These are phyloP conservation scores for Pterostichus madidus DNA, from an alignment of 2,888 invertebrate species.

Conservation along the genomic window DNA sequence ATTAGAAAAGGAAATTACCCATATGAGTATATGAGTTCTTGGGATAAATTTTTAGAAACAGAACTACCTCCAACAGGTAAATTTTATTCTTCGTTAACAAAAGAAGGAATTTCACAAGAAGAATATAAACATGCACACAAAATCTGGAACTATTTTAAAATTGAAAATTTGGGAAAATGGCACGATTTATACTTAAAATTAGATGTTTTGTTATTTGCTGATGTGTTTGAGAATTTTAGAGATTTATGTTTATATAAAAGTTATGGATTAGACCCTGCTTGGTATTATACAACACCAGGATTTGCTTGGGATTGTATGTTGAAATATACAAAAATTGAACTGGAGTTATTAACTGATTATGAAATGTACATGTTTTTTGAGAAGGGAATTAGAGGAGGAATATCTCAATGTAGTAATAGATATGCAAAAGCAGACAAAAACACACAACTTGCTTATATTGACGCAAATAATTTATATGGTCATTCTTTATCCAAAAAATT, in stretches of 20 bases:
- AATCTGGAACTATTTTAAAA: constrained; percentile 66
- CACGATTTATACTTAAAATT: constrained; percentile 11
- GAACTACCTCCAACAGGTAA: background rate
- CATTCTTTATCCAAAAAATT: background rate
- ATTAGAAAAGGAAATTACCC: too few relatives aligned
- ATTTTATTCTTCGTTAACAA: constrained; percentile 54
- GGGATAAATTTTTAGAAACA: constrained; percentile 12
- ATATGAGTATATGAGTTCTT: background rate
- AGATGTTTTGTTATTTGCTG: constrained; percentile 28
- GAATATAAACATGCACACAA: constrained; percentile 63
- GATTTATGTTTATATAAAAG: constrained; percentile 8
- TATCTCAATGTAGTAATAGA: constrained; percentile 7
- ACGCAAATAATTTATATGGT: constrained; percentile 20
- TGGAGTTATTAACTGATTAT: constrained; percentile 23
- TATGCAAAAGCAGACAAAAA: constrained; percentile 11
- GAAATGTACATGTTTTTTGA: constrained; percentile 3
- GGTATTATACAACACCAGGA: constrained; percentile 17
- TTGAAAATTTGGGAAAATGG: constrained; percentile 51
- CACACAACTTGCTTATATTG: background rate
- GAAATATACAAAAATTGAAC: constrained; percentile 19
- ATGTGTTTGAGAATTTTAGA: constrained; percentile 48
- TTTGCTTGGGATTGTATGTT: constrained; percentile 14
- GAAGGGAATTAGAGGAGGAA: constrained; percentile 19
- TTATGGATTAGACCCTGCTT: constrained; percentile 47
- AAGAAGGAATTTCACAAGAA: constrained; percentile 62